Conservation (phyloP, 2,888 invertebrate species). For the Drosophila robusta region DNA sequence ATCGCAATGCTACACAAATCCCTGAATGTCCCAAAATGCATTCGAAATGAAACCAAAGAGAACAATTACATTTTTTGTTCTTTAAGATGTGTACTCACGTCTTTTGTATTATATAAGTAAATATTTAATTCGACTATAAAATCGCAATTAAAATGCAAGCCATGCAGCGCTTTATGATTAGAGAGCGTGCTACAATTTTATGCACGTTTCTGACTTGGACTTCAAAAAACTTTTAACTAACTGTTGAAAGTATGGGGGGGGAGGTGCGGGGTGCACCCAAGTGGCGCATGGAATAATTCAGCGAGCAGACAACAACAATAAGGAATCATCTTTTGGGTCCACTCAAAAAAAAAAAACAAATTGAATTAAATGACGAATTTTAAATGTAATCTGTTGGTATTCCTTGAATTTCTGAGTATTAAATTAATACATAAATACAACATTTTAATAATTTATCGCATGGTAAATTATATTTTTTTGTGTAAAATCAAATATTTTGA, state of each 20-base stretch:
- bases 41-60: conserved; percentile 7
- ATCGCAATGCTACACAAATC: not conserved
- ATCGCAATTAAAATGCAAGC: conserved; percentile 65
- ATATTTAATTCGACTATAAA: conserved; percentile 20
- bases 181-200: conserved; percentile 62
- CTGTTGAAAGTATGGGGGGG: not conserved
- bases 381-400: too few relatives aligned
- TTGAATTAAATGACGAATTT: conserved; percentile 2
- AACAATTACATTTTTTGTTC: not conserved
- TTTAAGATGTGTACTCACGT: not conserved
- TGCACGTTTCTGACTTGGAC: conserved; percentile 55
- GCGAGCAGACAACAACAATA: conserved; percentile 36
- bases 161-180: conserved; percentile 65
- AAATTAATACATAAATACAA: too few relatives aligned
- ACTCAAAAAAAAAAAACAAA: conserved; percentile 11
- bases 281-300: conserved; percentile 60
- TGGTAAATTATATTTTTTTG: too few relatives aligned
- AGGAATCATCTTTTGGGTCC: conserved; percentile 38
- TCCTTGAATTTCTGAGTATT: too few relatives aligned
- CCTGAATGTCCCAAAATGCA: conserved; percentile 11
- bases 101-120: not conserved
- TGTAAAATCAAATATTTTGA: too few relatives aligned
- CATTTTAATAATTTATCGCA: too few relatives aligned
- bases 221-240: conserved; percentile 48
- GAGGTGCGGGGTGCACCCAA: conserved; percentile 20